Percentiles rank a stretch among this genome's conserved stretches.
These are phyloP conservation scores for Choloepus didactylus DNA, from an alignment of 2,797 vertebrate species.

Conservation along the genomic window DNA sequence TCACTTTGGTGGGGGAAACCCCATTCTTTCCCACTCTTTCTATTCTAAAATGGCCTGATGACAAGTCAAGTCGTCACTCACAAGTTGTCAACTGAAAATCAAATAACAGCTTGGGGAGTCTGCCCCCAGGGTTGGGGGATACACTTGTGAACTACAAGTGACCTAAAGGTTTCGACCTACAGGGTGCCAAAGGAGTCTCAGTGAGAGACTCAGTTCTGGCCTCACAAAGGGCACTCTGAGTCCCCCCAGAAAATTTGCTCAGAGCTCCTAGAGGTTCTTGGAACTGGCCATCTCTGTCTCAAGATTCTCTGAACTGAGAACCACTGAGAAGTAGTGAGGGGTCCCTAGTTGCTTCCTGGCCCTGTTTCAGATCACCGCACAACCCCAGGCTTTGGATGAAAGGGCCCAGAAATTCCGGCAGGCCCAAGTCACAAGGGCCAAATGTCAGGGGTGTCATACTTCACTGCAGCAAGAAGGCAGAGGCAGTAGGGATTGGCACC, in stretches of 20 bases:
- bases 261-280: not conserved
- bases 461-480: not conserved
- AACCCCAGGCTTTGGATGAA: not conserved
- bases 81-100: constrained; percentile 42
- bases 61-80: not conserved
- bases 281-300: not conserved
- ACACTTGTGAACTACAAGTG: not conserved
- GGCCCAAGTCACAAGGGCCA: not conserved
- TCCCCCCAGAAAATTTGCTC: not conserved
- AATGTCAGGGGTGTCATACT: not conserved
- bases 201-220: not conserved
- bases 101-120: not conserved
- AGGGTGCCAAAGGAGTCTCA: not conserved
- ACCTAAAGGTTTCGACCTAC: not conserved
- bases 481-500: not conserved
- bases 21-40: constrained; percentile 1
- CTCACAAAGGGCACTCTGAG: not conserved
- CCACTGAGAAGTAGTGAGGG: not conserved
- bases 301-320: not conserved
- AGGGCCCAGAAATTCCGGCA: not conserved
- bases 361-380: not conserved
- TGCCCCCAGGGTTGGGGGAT: not conserved
- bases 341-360: not conserved
- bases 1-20: not conserved
- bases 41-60: not conserved